Conservation (phyloP, 2,888 invertebrate species). For the Amphipyra berbera region DNA sequence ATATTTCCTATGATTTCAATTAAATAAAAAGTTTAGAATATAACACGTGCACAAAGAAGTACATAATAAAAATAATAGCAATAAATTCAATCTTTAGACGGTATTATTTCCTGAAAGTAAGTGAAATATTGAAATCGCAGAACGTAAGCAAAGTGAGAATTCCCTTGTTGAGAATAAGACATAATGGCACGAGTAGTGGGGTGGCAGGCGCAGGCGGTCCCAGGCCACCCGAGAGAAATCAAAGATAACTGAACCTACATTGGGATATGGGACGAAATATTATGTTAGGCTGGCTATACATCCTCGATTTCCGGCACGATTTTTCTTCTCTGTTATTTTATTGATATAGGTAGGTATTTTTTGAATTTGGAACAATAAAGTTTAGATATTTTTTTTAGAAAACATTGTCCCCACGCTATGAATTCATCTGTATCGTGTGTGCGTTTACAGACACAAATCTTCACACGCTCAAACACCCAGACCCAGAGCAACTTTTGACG, state of each 20-base stretch:
- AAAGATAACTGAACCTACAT: constrained; percentile 35
- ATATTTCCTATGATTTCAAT: too few species aligned
- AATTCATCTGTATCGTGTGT: too few species aligned
- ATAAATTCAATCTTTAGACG: neutral
- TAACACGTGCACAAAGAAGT: too few species aligned
- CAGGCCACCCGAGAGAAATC: constrained; percentile 42
- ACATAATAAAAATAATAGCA: too few species aligned
- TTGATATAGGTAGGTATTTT: neutral
- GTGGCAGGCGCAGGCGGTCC: constrained; percentile 17
- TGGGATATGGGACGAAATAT: constrained; percentile 13
- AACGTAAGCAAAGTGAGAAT: constrained; percentile 26
- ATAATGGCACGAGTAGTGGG: constrained; percentile 25
- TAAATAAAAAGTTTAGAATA: too few species aligned
- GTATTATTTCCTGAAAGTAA: constrained; percentile 34
- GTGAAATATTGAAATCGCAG: constrained; percentile 28
- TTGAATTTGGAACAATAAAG: neutral
- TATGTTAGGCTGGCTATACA: constrained; percentile 25
- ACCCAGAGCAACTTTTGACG: too few species aligned
- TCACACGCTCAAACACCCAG: too few species aligned
- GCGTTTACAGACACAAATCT: too few species aligned
- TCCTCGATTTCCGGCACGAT: constrained; percentile 18
- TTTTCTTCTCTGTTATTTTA: constrained; percentile 2
- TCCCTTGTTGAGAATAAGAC: constrained; percentile 30
- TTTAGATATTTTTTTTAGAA: too few species aligned
- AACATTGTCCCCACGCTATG: too few species aligned